Evolutionary conservation across 2,797 vertebrate species (phyloP).

Genomic region (Onychomys arenicola): DNA sequence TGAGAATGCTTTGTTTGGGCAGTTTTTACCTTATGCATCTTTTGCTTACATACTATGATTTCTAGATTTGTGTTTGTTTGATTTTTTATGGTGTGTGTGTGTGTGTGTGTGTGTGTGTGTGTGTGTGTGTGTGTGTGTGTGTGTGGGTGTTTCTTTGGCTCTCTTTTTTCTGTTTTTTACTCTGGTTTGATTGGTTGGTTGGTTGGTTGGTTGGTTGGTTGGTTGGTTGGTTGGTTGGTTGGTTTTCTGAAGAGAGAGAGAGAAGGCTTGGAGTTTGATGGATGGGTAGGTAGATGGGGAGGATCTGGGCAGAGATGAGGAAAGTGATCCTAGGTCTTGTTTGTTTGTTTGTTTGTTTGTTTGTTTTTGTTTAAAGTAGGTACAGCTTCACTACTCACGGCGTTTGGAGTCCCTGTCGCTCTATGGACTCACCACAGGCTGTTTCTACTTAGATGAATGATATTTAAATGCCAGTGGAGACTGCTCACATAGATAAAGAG

Average conservation of each 20-base stretch:
- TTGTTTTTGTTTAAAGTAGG: neutral
- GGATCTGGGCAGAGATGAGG: neutral
- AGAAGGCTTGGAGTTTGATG: neutral
- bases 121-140: neutral
- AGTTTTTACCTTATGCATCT: neutral
- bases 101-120: neutral
- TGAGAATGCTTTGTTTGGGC: neutral
- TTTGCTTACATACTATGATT: neutral
- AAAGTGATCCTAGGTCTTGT: neutral
- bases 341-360: neutral
- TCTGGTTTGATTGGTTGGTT: neutral
- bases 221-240: neutral
- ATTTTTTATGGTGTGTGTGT: neutral
- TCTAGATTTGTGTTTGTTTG: neutral
- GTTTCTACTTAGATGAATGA: slow-evolving; percentile 26
- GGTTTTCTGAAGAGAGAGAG: neutral
- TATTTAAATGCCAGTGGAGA: neutral
- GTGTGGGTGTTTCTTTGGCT: neutral
- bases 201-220: neutral
- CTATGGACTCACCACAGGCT: neutral
- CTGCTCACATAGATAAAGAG: slow-evolving; percentile 64
- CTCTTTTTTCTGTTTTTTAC: neutral
- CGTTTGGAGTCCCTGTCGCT: neutral
- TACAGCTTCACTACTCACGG: neutral
- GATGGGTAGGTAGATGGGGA: neutral